Percentiles rank a stretch among this genome's conserved stretches.
Evolutionary conservation across 2,888 invertebrate species (phyloP).

Genomic region (Neoascia interrupta): DNA sequence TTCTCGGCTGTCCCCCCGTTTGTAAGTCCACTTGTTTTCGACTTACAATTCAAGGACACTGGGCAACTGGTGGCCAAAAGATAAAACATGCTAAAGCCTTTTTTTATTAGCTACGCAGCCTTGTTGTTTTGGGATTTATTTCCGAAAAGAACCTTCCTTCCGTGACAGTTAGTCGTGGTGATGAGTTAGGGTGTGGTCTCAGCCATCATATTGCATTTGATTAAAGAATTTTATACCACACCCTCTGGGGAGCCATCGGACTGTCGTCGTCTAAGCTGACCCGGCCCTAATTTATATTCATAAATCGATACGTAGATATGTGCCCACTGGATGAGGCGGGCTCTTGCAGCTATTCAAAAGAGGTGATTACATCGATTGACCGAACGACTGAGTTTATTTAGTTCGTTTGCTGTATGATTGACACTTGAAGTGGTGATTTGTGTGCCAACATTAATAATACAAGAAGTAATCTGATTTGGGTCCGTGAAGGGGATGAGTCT

Average conservation of each 20-base stretch:
- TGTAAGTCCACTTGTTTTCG: slow-evolving; percentile 12
- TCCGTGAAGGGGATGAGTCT: not conserved
- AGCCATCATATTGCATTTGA: slow-evolving; percentile 15
- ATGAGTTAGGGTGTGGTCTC: not conserved
- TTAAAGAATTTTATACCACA: slow-evolving; percentile 34
- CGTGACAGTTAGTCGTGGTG: too few species aligned
- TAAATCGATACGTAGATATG: not conserved
- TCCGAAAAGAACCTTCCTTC: not conserved
- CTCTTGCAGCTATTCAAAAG: too few species aligned
- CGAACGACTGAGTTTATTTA: slow-evolving; percentile 2
- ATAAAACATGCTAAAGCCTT: slow-evolving; percentile 18
- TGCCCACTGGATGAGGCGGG: too few species aligned
- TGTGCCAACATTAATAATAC: not conserved
- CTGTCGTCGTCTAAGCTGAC: not conserved
- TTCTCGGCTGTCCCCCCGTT: not conserved
- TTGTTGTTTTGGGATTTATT: not conserved
- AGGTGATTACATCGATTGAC: slow-evolving; percentile 21
- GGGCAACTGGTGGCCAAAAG: slow-evolving; percentile 42
- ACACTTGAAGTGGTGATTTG: slow-evolving; percentile 12
- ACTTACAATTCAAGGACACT: slow-evolving; percentile 8
- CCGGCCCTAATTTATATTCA: slow-evolving; percentile 8
- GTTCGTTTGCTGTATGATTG: not conserved
- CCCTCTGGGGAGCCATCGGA: not conserved
- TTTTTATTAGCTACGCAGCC: slow-evolving; percentile 29
- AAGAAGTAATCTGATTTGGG: not conserved